Evolutionary conservation across 2,888 invertebrate genomes (phyloP), one percentile per base, ranked within the genome.

Genomic region (Pseudoips prasinana): DNA sequence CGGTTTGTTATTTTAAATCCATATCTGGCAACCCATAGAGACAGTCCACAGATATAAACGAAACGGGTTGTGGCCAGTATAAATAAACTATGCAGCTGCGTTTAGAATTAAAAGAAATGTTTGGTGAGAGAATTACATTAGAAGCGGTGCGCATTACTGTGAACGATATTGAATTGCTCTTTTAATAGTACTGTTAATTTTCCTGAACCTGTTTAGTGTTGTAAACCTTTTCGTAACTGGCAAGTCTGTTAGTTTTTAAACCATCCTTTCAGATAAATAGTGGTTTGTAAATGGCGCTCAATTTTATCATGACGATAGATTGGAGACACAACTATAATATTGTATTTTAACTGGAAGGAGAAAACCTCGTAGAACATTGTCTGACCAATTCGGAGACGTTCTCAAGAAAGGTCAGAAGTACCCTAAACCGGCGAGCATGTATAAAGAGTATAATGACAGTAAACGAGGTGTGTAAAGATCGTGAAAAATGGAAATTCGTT

Each of bases 71-170:
- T 43, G 42, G 62, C 44, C 46, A 56, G 58, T 62, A 58, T 60
- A 58, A 65, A 65, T 65, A 65, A 61, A 58, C 54, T 49, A 58
- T 54, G 44, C 54, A 53, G 54, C 60, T 55, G 59, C 51, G 48
- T 55, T 58, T 52, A 57, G 55, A 42, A 61, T 58, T 64, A 54
- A 55, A 58, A 50, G 55, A 60, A 57, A 64, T 55, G 53, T 56
- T 60, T 59, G 48, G 47, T 53, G 47, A 57, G 51, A 57, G 56
- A 58, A 56, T 49, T 50, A 55, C 53, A 54, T 55, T 41, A 55
- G 43, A 41, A 30, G 31, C 32, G 36, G 40, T 28, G 40, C 42
- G 36, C 47, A 41, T 50, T 52, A 50, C 44, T 33, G 51, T 44
- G 44, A 34, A 39, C 50, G 46, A 44, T 55, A 55, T 50, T 55